These are phyloP conservation scores for Petrolisthes manimaculis DNA, from an alignment of 2,888 invertebrate genomes.

Conservation along the genomic window DNA sequence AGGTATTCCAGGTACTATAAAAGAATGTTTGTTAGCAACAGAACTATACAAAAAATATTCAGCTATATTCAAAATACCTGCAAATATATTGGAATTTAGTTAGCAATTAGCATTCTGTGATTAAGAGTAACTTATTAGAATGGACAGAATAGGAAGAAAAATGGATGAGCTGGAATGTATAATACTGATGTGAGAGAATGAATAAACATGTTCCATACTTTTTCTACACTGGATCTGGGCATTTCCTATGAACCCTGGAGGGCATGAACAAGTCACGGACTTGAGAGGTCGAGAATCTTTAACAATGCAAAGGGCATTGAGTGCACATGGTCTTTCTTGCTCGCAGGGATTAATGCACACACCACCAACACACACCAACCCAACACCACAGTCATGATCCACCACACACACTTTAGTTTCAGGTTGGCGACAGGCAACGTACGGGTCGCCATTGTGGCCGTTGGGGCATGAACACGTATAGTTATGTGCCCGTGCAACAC, in stretches of 20 bases:
- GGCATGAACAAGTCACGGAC: constrained; percentile 86
- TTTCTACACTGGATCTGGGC: constrained; percentile 74
- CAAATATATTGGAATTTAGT: constrained; percentile 19
- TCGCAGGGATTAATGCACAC: constrained; percentile 84
- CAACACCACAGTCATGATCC: constrained; percentile 67
- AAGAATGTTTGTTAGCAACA: constrained; percentile 48
- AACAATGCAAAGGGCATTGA: constrained; percentile 81
- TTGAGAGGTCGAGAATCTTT: constrained; percentile 87
- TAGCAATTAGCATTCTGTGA: not conserved
- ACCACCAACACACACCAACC: constrained; percentile 84
- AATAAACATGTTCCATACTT: constrained; percentile 52
- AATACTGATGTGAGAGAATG: constrained; percentile 25
- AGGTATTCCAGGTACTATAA: constrained; percentile 51
- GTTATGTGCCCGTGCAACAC: constrained; percentile 75
- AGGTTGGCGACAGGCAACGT: constrained; percentile 66
- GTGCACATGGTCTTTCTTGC: constrained; percentile 63
- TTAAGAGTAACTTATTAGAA: not conserved
- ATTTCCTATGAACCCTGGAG: constrained; percentile 83
- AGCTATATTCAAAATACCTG: constrained; percentile 33
- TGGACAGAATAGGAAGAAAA: constrained; percentile 38
- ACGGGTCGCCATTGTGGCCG: constrained; percentile 68
- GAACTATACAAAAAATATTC: not conserved
- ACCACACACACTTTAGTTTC: constrained; percentile 52
- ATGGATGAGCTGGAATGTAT: constrained; percentile 11
- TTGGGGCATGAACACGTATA: constrained; percentile 68